Percentiles rank a stretch among this genome's conserved stretches.
Evolutionary conservation across 92 coral and sea anemone species (phyloP).

Genomic region (Nematostella vectensis): DNA sequence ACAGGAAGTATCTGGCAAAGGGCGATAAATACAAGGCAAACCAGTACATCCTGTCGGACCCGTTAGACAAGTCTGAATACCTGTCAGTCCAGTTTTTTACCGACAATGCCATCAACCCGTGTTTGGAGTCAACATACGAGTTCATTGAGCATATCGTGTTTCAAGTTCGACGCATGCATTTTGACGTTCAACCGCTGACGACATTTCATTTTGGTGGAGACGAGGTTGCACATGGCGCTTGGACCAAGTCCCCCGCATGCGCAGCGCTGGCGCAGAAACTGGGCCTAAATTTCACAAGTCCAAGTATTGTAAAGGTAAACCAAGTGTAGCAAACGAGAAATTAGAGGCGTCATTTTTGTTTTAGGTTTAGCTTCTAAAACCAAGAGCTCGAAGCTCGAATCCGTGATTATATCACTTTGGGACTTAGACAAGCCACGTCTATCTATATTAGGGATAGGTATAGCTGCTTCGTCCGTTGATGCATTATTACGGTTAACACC

Average conservation of each 20-base stretch:
- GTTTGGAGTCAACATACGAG: conserved; percentile 84
- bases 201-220: conserved; percentile 93
- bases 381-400: no score
- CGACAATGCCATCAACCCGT: conserved; percentile 95
- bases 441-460: no score
- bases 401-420: no score
- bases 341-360: no score
- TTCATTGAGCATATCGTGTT: conserved; percentile 73
- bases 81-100: conserved; percentile 89
- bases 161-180: conserved; percentile 58
- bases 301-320: conserved; percentile 59
- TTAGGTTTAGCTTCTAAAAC: no score
- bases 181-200: conserved; percentile 66
- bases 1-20: conserved; percentile 44
- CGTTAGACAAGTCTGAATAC: conserved; percentile 73
- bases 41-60: conserved; percentile 67
- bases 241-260: conserved; percentile 95
- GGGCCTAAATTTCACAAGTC: conserved; percentile 74
- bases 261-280: conserved; percentile 51
- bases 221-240: conserved; percentile 93
- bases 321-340: no score
- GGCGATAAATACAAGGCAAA: conserved; percentile 58
- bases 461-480: no score
- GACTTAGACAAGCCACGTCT: no score
- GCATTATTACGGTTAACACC: no score